Evolutionary conservation across 2,888 invertebrate genomes (phyloP).

Genomic region (Sesia apiformis): DNA sequence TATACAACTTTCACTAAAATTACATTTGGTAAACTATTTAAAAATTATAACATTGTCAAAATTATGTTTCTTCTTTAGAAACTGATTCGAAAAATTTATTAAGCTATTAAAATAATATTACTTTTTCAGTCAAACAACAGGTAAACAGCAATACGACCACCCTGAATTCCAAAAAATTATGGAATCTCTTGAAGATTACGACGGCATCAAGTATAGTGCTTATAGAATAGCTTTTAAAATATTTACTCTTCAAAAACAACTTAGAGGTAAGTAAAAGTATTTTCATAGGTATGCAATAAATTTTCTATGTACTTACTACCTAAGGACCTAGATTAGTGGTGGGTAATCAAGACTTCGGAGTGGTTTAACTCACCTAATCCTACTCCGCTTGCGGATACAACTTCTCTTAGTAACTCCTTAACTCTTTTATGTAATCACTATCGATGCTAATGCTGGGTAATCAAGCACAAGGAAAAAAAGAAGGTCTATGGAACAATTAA

Average conservation of each 20-base stretch:
- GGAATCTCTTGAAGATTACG: slow-evolving; percentile 75
- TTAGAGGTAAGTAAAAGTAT: slow-evolving; percentile 69
- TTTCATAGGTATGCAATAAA: too few species aligned
- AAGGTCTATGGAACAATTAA: too few species aligned
- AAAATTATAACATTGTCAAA: too few species aligned
- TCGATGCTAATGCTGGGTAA: too few species aligned
- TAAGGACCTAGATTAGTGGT: too few species aligned
- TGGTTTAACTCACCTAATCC: too few species aligned
- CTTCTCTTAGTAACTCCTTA: too few species aligned
- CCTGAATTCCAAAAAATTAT: slow-evolving; percentile 75
- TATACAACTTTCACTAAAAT: neutral
- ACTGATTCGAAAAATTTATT: neutral
- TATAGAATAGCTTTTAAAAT: slow-evolving; percentile 85
- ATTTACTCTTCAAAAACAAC: slow-evolving; percentile 51
- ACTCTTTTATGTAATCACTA: too few species aligned
- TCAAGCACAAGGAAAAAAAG: too few species aligned
- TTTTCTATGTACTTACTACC: too few species aligned
- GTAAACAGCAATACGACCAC: slow-evolving; percentile 73
- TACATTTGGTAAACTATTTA: neutral
- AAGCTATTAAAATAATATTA: neutral
- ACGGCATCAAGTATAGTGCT: slow-evolving; percentile 82
- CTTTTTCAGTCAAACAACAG: slow-evolving; percentile 54
- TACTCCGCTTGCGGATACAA: too few species aligned
- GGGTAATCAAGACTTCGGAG: too few species aligned
- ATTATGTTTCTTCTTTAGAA: neutral